Percentiles rank a stretch among this genome's conserved stretches.
These are phyloP conservation scores for Rhadinocentrus ornatus DNA, from an alignment of 2,797 vertebrate genomes.

Conservation along the genomic window DNA sequence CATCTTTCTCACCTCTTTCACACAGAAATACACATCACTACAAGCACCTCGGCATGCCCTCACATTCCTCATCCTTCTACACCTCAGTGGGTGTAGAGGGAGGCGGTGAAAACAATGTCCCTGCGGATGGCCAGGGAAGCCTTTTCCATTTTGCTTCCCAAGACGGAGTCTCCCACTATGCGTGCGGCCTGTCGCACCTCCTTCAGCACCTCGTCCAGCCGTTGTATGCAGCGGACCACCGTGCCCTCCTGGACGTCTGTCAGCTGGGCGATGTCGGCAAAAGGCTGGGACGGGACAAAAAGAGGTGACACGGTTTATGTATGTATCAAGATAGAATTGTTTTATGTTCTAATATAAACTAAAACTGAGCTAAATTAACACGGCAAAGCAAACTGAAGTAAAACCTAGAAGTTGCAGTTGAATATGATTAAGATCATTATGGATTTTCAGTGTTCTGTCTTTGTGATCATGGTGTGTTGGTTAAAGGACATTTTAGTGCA, in stretches of 20 bases:
- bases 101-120: slow-evolving; percentile 94
- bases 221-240: slow-evolving; percentile 93
- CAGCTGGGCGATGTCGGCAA: slow-evolving; percentile 88
- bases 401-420: no score
- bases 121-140: slow-evolving; percentile 90
- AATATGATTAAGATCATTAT: no score
- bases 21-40: slow-evolving; percentile 23
- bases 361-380: no score
- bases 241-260: slow-evolving; percentile 93
- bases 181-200: slow-evolving; percentile 91
- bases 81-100: slow-evolving; percentile 92
- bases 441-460: not conserved
- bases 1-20: slow-evolving; percentile 24
- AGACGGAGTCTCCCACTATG: slow-evolving; percentile 90
- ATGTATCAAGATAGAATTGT: not conserved
- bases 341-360: no score
- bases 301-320: not conserved
- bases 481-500: no score
- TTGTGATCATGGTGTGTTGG: no score
- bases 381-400: no score
- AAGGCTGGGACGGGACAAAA: slow-evolving; percentile 79
- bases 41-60: slow-evolving; percentile 15
- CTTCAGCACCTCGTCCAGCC: slow-evolving; percentile 92
- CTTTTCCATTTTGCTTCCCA: slow-evolving; percentile 92
- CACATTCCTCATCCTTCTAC: not conserved